Evolutionary conservation across 1,140 invertebrate genomes (phyloP), one percentile per base, ranked within the genome.

Genomic region (Melanaphis sacchari): DNA sequence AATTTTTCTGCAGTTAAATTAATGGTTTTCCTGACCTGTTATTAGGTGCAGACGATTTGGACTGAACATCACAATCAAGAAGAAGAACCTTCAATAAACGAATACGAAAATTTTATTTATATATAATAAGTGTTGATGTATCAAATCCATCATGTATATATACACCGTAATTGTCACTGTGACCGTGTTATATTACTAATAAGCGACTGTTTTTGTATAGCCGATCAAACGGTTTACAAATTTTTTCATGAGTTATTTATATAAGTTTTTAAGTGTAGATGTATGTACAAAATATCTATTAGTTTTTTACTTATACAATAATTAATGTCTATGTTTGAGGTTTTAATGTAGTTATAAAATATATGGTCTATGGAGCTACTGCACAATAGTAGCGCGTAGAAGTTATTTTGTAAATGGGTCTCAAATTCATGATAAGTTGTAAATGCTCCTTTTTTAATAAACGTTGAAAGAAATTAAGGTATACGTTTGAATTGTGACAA

Each of bases 31-130:
- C 22, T 36, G 0, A 81, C 8, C 15, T 59, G 2, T 82, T 93
- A 31, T 40, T 40, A 93, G 91, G 76, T 84, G 22, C 66, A 93
- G 21, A 93, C 40, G 1, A 49, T 81, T 84, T 93, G 91, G 76
- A 54, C 66, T 0, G 43, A 40, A 15, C 6, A 49, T 2, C 43
- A 7, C 21, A 6, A 49, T 0, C n/a, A 26, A 3, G 15, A 93
- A 96, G 89, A 94, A 96, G 95, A 96, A 96, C 24, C 43, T 49
- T 26, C n/a, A 41, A 40, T 6, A 24, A 93, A 93, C 26, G 91
- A 93, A 8, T 93, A 93, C 18, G 91, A 93, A 93, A 93, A 93
- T 84, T 93, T 93, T 31, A 76, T 93, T 84, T 93, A 93, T 9
- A 93, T 93, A 49, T 93, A 84, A 84, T 21, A 21, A 49, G 40